phyloP scores from a whole-genome alignment of 2,888 invertebrate species.

The Orchestes rusci region DNA sequence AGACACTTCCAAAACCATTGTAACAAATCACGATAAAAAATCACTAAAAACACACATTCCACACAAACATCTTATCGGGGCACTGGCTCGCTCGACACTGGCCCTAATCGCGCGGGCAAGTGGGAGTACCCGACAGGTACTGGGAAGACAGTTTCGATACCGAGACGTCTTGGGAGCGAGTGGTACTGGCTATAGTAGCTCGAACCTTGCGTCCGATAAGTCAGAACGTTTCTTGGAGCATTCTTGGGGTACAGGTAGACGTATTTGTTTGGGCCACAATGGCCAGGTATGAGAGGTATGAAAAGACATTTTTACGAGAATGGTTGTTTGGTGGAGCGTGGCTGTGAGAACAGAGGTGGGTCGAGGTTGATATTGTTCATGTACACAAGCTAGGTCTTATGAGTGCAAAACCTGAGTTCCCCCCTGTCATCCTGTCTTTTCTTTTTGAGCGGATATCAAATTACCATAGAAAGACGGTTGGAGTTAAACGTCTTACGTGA shows the following conservation, averaged over 20 bases:
- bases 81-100: slow-evolving; percentile 13
- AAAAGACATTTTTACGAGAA: slow-evolving; percentile 24
- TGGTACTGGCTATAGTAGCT: background rate
- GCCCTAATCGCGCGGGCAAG: slow-evolving; percentile 27
- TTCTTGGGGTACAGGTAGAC: slow-evolving; percentile 30
- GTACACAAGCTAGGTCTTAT: background rate
- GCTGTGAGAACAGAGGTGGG: slow-evolving; percentile 16
- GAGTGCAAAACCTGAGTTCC: slow-evolving; percentile 4
- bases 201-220: slow-evolving; percentile 31
- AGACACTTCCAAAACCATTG: slow-evolving; percentile 20
- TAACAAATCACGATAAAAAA: background rate
- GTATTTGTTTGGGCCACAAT: slow-evolving; percentile 23
- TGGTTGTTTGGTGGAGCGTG: slow-evolving; percentile 28
- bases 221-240: slow-evolving; percentile 37
- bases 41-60: background rate
- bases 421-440: slow-evolving; percentile 16
- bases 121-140: slow-evolving; percentile 33
- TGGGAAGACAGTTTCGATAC: slow-evolving; percentile 29
- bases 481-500: slow-evolving; percentile 12
- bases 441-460: slow-evolving; percentile 19
- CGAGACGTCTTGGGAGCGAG: background rate
- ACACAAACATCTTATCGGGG: slow-evolving; percentile 7
- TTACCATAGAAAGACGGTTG: slow-evolving; percentile 18
- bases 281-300: slow-evolving; percentile 29
- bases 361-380: background rate